These are phyloP conservation scores for Euplexia lucipara DNA, from an alignment of 2,888 invertebrate species.

Conservation along the genomic window DNA sequence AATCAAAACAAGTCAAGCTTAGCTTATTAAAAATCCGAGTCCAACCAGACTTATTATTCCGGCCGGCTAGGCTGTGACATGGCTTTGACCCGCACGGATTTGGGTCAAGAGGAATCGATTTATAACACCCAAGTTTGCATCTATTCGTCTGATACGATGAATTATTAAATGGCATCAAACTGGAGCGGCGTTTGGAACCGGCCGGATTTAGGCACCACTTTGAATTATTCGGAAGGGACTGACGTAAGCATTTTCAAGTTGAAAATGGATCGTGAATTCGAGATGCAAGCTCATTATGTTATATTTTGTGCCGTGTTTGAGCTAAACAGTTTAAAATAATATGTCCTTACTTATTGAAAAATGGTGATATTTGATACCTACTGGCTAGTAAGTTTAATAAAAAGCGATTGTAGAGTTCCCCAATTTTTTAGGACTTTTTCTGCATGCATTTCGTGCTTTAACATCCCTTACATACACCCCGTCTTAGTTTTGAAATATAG, in stretches of 20 bases:
- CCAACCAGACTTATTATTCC: conserved; percentile 68
- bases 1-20: conserved; percentile 7
- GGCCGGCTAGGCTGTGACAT: conserved; percentile 73
- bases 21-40: conserved; percentile 54
- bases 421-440: too few species aligned
- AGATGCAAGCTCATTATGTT: conserved; percentile 1
- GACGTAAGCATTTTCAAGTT: conserved; percentile 17
- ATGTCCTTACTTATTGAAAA: too few species aligned
- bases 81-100: conserved; percentile 85
- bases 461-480: too few species aligned
- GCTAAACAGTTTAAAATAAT: neutral
- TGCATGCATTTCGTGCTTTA: too few species aligned
- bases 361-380: too few species aligned
- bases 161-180: conserved; percentile 53
- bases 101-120: conserved; percentile 89
- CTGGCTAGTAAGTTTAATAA: too few species aligned
- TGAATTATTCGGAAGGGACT: conserved; percentile 35
- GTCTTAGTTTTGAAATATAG: too few species aligned
- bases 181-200: conserved; percentile 16
- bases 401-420: too few species aligned
- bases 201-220: conserved; percentile 25
- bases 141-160: conserved; percentile 50
- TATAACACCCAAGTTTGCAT: conserved; percentile 65
- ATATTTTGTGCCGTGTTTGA: conserved; percentile 5
- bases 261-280: neutral